Conservation (phyloP, 1,140 invertebrate species). For the Pollicipes pollicipes region DNA sequence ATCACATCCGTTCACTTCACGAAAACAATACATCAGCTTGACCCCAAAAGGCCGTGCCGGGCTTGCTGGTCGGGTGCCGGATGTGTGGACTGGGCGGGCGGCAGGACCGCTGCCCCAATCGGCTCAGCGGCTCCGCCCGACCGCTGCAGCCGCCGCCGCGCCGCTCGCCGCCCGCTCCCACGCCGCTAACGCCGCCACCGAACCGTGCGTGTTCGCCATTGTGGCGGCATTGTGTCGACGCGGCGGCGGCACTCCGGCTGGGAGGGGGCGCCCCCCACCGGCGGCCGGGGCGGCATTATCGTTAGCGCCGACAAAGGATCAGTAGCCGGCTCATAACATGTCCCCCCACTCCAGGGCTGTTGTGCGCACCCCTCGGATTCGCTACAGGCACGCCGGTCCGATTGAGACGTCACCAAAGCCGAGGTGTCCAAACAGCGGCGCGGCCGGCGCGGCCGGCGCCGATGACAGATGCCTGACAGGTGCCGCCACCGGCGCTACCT, state of each 20-base stretch:
- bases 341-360: neutral
- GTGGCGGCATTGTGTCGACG: neutral
- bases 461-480: neutral
- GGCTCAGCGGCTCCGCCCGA: no score
- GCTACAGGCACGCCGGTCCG: neutral
- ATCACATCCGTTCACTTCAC: no score
- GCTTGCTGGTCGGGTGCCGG: no score
- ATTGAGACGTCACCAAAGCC: neutral
- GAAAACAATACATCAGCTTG: no score
- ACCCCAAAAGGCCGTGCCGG: no score
- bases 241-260: neutral
- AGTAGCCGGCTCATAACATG: slow-evolving; percentile 1
- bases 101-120: no score
- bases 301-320: slow-evolving; percentile 1
- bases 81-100: no score
- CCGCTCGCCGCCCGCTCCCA: neutral
- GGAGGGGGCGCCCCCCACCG: neutral
- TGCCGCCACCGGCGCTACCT: neutral
- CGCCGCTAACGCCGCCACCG: neutral
- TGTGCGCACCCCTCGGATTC: neutral
- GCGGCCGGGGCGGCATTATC: neutral
- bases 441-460: no score
- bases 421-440: neutral
- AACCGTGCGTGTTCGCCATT: neutral
- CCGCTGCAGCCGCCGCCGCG: no score